Evolutionary conservation across 2,113 vertebrate species (phyloP).

Genomic region (Tyto alba): DNA sequence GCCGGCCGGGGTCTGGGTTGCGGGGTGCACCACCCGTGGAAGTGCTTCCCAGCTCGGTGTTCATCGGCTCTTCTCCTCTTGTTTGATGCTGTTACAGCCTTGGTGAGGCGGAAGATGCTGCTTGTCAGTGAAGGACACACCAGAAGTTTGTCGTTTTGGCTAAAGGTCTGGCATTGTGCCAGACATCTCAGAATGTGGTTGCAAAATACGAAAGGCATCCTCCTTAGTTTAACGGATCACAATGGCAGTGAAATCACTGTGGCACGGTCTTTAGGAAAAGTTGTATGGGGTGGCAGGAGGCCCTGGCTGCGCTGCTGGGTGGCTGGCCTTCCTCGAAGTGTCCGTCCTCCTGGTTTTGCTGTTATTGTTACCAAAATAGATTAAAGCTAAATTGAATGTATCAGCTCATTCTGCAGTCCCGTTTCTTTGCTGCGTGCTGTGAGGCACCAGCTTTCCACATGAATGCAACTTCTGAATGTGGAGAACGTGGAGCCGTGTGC

Average conservation of each 20-base stretch:
- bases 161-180: neutral
- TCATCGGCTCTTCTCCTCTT: neutral
- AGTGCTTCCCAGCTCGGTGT: fast-evolving
- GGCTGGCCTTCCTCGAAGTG: neutral
- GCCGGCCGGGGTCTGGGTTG: fast-evolving
- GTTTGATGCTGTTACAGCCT: fast-evolving
- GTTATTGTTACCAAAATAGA: neutral
- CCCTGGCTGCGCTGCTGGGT: fast-evolving
- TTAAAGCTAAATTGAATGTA: neutral
- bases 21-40: fast-evolving
- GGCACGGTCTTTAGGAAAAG: neutral
- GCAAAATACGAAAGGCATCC: neutral
- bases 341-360: neutral
- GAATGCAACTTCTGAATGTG: neutral
- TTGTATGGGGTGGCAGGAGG: neutral
- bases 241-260: fast-evolving
- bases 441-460: neutral
- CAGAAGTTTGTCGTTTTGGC: neutral
- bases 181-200: neutral
- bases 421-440: neutral
- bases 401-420: neutral
- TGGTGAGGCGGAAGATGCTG: neutral
- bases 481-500: neutral
- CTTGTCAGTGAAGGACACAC: fast-evolving
- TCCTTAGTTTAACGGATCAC: neutral